A percentile compares a stretch with the other conserved stretches of the same genome.
phyloP scores from a whole-genome alignment of 2,888 invertebrate genomes.

The Phragmatobia fuliginosa region DNA sequence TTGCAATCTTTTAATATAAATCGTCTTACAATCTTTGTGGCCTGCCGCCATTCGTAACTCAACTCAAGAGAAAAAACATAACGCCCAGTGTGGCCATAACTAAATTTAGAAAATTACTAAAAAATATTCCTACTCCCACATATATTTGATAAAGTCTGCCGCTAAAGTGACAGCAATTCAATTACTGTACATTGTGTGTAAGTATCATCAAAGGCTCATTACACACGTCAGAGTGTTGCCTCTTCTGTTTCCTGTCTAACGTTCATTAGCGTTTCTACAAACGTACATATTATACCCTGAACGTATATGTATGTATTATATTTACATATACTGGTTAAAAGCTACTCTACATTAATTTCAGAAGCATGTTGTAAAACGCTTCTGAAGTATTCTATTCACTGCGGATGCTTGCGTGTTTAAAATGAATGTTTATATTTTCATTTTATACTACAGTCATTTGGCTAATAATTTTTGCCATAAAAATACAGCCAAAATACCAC shows the following conservation, averaged over 20 bases:
- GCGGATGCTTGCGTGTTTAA: conserved; percentile 4
- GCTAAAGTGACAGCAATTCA: conserved; percentile 15
- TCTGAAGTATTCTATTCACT: conserved; percentile 2
- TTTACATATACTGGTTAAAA: not conserved
- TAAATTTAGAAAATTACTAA: not conserved
- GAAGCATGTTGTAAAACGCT: conserved; percentile 4
- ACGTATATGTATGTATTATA: not conserved
- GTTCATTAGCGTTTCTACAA: conserved; percentile 44
- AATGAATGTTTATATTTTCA: not conserved
- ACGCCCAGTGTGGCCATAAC: too few species aligned
- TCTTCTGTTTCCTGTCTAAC: conserved; percentile 31
- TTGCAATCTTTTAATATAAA: too few species aligned
- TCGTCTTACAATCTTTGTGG: too few species aligned
- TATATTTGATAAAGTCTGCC: conserved; percentile 8
- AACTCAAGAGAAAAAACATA: too few species aligned
- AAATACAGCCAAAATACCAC: not conserved
- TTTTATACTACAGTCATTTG: not conserved
- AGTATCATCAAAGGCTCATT: conserved; percentile 57
- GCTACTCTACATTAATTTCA: conserved; percentile 7
- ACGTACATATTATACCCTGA: not conserved
- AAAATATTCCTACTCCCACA: not conserved
- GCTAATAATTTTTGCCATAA: not conserved
- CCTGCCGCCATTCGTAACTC: too few species aligned
- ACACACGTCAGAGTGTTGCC: conserved; percentile 41
- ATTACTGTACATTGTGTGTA: conserved; percentile 35